Evolutionary conservation across 2,113 vertebrate species (phyloP).

Genomic region (Phyllostomus hastatus): DNA sequence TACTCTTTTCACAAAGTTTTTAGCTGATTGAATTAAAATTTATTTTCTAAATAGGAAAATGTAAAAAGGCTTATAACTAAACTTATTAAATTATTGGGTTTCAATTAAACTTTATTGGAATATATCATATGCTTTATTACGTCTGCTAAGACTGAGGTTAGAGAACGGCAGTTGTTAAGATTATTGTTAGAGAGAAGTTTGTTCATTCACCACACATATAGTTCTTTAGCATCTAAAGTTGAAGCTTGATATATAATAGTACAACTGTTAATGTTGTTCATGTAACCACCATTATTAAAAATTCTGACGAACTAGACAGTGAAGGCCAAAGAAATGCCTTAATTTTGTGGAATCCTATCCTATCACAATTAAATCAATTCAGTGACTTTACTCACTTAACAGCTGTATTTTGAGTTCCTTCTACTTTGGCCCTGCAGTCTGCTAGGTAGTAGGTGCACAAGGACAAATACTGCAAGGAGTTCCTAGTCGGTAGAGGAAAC

Average conservation of each 20-base stretch:
- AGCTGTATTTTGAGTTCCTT: background rate
- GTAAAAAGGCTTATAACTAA: background rate
- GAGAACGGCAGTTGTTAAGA: background rate
- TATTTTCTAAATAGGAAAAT: background rate
- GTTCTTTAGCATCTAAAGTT: background rate
- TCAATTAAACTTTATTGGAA: background rate
- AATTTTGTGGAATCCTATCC: background rate
- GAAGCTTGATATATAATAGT: background rate
- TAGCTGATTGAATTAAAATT: background rate
- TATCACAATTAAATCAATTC: background rate
- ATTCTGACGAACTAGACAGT: background rate
- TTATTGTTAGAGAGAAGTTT: background rate
- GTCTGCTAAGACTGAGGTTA: background rate
- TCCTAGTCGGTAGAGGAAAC: background rate
- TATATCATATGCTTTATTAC: background rate
- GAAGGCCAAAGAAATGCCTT: background rate
- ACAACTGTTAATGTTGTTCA: background rate
- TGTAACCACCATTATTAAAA: background rate
- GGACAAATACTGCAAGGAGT: background rate
- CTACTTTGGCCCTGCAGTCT: background rate
- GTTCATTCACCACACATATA: background rate
- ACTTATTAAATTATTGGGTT: background rate
- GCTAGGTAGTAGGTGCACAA: background rate
- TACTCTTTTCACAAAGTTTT: background rate
- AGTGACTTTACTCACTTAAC: background rate